A percentile compares a stretch with the other conserved stretches of the same genome.
phyloP scores from a whole-genome alignment of 2,113 vertebrate species.

The Pteronura brasiliensis region DNA sequence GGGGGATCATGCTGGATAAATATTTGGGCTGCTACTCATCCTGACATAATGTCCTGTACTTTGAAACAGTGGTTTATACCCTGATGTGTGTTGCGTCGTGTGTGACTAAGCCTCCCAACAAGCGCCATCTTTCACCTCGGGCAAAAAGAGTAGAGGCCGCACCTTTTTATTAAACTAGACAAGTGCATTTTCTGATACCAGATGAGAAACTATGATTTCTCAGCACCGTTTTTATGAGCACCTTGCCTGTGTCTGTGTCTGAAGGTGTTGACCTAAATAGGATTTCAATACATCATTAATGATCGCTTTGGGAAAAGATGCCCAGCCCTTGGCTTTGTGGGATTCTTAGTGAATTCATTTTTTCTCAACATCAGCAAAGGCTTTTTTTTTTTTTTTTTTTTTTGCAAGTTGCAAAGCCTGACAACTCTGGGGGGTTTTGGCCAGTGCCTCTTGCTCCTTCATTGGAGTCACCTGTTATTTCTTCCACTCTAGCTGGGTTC shows the following conservation, averaged over 20 bases:
- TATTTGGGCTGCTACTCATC: background rate
- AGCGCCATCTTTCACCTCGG: background rate
- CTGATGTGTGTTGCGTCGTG: background rate
- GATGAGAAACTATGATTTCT: constrained; percentile 57
- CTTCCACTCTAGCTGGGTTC: background rate
- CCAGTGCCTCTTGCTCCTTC: background rate
- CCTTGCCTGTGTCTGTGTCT: constrained; percentile 3
- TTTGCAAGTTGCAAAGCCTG: background rate
- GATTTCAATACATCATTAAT: constrained; percentile 63
- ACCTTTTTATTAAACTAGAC: constrained; percentile 41
- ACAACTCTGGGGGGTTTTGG: background rate
- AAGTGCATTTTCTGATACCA: background rate
- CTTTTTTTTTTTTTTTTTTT: background rate
- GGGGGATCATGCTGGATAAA: background rate
- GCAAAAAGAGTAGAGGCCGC: background rate
- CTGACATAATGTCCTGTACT: background rate
- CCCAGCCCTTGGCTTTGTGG: constrained; percentile 28
- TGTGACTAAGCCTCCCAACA: background rate
- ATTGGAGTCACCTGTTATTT: background rate
- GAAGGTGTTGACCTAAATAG: constrained; percentile 65
- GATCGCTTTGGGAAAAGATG: constrained; percentile 55
- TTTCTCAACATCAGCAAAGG: background rate
- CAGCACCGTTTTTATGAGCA: constrained; percentile 26
- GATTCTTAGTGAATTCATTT: constrained; percentile 51
- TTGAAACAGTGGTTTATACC: background rate